Percentiles rank a stretch among this genome's conserved stretches.
phyloP scores from a whole-genome alignment of 2,888 invertebrate species.

The Ophion ellenae region DNA sequence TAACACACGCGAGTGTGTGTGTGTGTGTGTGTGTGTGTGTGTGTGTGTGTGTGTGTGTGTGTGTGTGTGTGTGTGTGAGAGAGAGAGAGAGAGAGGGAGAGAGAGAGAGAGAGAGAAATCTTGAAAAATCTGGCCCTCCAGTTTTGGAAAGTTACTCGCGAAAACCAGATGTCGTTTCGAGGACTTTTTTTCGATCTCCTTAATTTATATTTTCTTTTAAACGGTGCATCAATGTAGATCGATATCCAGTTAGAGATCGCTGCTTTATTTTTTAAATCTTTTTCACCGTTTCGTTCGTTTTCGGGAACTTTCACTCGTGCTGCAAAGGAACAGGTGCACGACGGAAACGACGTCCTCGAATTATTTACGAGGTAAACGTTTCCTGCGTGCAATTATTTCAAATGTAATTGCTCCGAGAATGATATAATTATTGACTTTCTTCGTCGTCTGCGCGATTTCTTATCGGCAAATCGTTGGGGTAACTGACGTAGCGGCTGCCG shows the following conservation, averaged over 20 bases:
- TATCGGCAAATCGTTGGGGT: not conserved
- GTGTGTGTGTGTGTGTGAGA: too few relatives aligned
- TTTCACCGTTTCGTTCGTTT: too few relatives aligned
- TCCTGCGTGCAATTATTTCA: not conserved
- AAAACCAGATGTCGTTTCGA: conserved; percentile 1
- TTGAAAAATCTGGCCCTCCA: conserved; percentile 30
- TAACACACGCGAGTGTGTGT: not conserved
- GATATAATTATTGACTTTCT: too few relatives aligned
- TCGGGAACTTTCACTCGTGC: conserved; percentile 17
- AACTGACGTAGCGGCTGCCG: too few relatives aligned
- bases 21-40: too few relatives aligned
- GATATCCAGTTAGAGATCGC: conserved; percentile 34
- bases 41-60: too few relatives aligned
- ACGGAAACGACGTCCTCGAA: not conserved
- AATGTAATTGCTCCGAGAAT: conserved; percentile 5
- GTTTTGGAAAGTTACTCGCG: conserved; percentile 38
- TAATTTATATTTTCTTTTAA: not conserved
- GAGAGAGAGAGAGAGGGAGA: not conserved
- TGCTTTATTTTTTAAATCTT: conserved; percentile 4
- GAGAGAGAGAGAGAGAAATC: not conserved
- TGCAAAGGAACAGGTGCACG: conserved; percentile 40
- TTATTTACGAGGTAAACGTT: conserved; percentile 9
- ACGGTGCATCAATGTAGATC: not conserved
- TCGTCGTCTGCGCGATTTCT: not conserved
- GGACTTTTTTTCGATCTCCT: conserved; percentile 23